Evolutionary conservation across 2,797 vertebrate species (phyloP), one percentile per base, ranked within the genome.

Genomic region (Gastrophryne carolinensis): DNA sequence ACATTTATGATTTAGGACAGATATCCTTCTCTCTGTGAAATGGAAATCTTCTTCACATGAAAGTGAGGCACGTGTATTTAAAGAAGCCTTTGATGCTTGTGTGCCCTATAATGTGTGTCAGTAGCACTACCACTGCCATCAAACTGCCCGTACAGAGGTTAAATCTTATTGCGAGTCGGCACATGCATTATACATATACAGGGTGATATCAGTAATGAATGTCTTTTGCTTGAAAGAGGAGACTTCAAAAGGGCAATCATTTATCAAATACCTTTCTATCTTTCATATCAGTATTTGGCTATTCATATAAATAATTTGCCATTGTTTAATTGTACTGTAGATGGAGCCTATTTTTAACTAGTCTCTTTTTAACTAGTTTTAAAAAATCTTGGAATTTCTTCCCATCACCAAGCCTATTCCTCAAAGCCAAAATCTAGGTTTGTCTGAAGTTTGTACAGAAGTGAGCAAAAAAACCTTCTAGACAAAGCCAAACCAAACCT

Each of bases 11-110:
- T 15, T 1, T 23, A 6, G 15, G 34, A 44, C 19, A 5, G 9
- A 69, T 41, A 10, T 19, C n/a, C 47, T 21, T 41, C 53, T 17
- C 54, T 30, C 8, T 61, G 21, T 71, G 54, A 72, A 61, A 58
- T 50, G 44, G 27, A 49, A 72, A 72, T 50, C 2, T 6, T 17
- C 12, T 23, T 12, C 29, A 61, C 66, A 57, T 57, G 53, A 70
- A 29, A 70, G 66, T 10, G 13, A 4, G 5, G 23, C 3, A 5
- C 12, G 12, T 6, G 29, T 7, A 30, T 24, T 3, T 39, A 1
- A 13, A n/a, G 1, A n/a, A 17, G 9, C 3, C 39, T 61, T 50
- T 60, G 69, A 61, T 50, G 69, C 27, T 37, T 34, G 3, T 2
- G 49, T 5, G 26, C 21, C 21, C 8, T 24, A 60, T 47, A 29